A percentile compares a stretch with the other conserved stretches of the same genome.
Conservation (phyloP, 2,888 invertebrate species). For the Marasmarcha lunaedactyla region DNA sequence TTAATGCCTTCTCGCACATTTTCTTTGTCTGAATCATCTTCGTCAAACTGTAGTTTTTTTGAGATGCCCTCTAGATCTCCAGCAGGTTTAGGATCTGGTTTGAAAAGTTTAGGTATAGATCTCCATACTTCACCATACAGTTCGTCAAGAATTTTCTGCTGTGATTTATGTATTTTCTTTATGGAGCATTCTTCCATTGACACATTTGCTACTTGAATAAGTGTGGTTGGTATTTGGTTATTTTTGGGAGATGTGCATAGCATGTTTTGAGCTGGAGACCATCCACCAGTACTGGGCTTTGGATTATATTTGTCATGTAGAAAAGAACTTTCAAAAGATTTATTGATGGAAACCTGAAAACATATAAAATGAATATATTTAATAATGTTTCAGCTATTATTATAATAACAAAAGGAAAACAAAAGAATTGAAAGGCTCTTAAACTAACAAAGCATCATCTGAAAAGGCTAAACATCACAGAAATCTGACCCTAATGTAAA, state of each 20-base stretch:
- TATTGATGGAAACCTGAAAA: conserved; percentile 45
- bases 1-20: conserved; percentile 36
- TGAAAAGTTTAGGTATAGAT: conserved; percentile 52
- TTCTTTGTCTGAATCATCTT: conserved; percentile 46
- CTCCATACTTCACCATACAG: conserved; percentile 71
- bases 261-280: conserved; percentile 55
- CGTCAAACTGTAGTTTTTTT: conserved; percentile 39
- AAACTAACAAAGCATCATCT: no score
- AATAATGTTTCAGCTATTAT: background rate
- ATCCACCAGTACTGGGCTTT: conserved; percentile 41
- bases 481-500: no score
- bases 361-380: background rate
- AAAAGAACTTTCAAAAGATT: conserved; percentile 25
- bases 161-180: conserved; percentile 46
- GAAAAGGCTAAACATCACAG: no score
- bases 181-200: conserved; percentile 48
- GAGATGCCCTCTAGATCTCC: conserved; percentile 32
- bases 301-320: conserved; percentile 20
- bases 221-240: conserved; percentile 39
- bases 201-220: conserved; percentile 44
- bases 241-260: conserved; percentile 43
- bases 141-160: conserved; percentile 54
- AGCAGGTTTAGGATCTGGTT: conserved; percentile 32
- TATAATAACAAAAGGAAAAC: no score
- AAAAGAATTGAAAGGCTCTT: no score